Percentiles rank a stretch among this genome's conserved stretches.
phyloP scores from a whole-genome alignment of 64 coral and sea anemone species.

The Porites australiensis region DNA sequence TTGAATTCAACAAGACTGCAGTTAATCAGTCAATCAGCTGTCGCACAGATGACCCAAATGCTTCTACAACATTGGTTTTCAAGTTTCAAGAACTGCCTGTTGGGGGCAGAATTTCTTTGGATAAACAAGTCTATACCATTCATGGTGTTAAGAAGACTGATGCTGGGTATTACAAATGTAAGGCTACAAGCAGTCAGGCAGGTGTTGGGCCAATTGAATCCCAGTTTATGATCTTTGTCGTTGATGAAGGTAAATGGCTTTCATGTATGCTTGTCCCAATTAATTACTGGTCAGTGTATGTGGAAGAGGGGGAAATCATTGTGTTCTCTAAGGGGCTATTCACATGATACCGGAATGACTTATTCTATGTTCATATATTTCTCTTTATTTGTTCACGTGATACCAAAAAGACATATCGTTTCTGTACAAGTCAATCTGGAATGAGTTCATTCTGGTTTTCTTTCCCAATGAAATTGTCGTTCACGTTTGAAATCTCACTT shows the following conservation, averaged over 20 bases:
- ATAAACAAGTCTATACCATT: constrained; percentile 29
- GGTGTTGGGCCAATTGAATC: neutral
- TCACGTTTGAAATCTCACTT: no score
- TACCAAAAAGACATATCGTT: no score
- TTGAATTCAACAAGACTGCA: constrained; percentile 18
- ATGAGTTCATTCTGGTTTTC: no score
- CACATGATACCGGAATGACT: no score
- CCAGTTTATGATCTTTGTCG: neutral
- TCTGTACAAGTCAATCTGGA: no score
- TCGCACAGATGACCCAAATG: constrained; percentile 61
- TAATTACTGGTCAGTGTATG: no score
- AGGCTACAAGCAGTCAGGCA: neutral
- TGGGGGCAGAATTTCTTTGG: constrained; percentile 13
- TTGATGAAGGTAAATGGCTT: constrained; percentile 1
- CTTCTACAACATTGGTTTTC: constrained; percentile 31
- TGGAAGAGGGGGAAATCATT: no score
- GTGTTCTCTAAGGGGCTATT: no score
- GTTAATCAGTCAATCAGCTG: neutral
- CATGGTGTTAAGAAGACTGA: neutral
- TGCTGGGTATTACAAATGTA: neutral
- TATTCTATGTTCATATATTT: no score
- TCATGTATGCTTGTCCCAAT: neutral
- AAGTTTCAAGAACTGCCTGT: neutral
- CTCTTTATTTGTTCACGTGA: no score
- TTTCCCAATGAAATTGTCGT: no score